Evolutionary conservation across 2,888 invertebrate species (phyloP), one percentile per base, ranked within the genome.

Genomic region (Drosophila meridiana): DNA sequence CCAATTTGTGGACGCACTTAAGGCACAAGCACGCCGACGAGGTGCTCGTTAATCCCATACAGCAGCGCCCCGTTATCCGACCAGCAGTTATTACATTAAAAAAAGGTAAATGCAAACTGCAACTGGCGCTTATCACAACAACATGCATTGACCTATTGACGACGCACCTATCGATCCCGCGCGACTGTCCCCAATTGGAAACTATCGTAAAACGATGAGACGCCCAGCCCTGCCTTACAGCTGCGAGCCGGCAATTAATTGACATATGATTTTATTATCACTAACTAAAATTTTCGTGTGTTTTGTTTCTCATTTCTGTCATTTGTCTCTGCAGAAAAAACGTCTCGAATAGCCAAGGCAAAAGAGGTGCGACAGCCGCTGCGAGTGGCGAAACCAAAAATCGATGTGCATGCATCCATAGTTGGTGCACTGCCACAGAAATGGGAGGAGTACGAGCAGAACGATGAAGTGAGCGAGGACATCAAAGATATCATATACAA

Each of bases 401-500:
- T 84, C 20, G 73, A 73, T 0, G 58, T 65, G 3, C 81, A 77
- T 30, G 45, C 70, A 4, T 63, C 65, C 28, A 61, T 76, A 56
- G 4, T 70, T 4, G 85, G 89, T 0, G 89, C 89, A 9, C 32
- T 85, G 68, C 85, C 85, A 0, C 89, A 86, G 20, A 85, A 89
- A 57, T 85, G 85, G 85, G 89, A 85, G 62, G 87, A 89, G 32
- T 85, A 85, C 66, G 85, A 85, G 56, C 89, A 89, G 0, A 79
- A 73, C 70, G 85, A 87, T 45, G 85, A 84, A 63, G 84, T 85
- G 14, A 69, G 75, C 58, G 85, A 85, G 42, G 85, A 85, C 30
- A 85, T 85, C 53, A 85, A 85, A 66, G 89, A 89, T 34, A 85
- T 89, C 3, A 85, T 85, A 34, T 85, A 85, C 55, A 89, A 78